Conservation (phyloP, 2,888 invertebrate genomes). For the Latheticus oryzae region DNA sequence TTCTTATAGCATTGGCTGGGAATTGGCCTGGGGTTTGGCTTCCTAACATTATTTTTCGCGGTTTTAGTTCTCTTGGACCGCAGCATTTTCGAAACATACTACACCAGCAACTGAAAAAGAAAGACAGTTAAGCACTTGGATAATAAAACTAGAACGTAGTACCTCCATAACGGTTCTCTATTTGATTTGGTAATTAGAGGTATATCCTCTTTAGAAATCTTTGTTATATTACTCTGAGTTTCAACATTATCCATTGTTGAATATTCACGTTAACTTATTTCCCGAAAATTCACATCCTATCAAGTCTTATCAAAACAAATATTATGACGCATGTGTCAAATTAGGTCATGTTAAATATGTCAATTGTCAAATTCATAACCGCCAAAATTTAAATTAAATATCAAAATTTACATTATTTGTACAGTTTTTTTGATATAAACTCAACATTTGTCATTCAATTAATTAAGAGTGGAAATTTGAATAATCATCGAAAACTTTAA, state of each 20-base stretch:
- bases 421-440: no score
- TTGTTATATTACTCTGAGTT: slow-evolving; percentile 63
- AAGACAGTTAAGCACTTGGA: no score
- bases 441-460: no score
- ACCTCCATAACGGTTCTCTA: slow-evolving; percentile 70
- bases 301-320: slow-evolving; percentile 18
- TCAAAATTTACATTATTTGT: neutral
- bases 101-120: slow-evolving; percentile 83
- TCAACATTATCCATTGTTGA: slow-evolving; percentile 60
- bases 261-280: neutral
- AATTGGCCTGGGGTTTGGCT: slow-evolving; percentile 83
- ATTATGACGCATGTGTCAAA: slow-evolving; percentile 6
- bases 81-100: slow-evolving; percentile 80
- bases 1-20: slow-evolving; percentile 95
- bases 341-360: neutral
- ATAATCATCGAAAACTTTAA: neutral
- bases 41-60: slow-evolving; percentile 83
- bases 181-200: slow-evolving; percentile 75
- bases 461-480: neutral
- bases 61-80: slow-evolving; percentile 78
- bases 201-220: slow-evolving; percentile 73
- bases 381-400: neutral
- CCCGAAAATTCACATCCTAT: slow-evolving; percentile 16
- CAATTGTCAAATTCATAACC: no score
- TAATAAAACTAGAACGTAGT: slow-evolving; percentile 54